Base-by-base conservation (phyloP, 2,888 invertebrate genomes). In the Tubulanus polymorphus region DNA sequence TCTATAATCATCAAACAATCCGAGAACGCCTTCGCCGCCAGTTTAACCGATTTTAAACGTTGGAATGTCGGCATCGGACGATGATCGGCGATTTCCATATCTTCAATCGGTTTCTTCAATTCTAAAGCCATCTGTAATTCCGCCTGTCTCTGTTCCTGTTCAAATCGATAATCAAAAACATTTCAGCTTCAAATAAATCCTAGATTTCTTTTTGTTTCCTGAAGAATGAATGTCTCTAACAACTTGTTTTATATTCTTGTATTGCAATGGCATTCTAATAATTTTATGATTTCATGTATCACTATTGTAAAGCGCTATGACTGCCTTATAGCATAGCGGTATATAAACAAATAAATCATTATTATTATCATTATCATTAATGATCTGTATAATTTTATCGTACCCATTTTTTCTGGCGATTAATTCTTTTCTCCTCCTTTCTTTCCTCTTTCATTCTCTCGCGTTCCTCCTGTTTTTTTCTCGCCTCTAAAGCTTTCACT, bases 1-100 rank as follows among this genome's bases (percentile, higher is more conserved):
- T 97, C 96, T 73, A 90, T 90, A n/a, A 93, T 89, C 88, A 96
- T 95, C 25, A 97, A 82, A 45, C 90, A 83, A 79, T 96, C 91
- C 0, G 91, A 89, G 82, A 94, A 91, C 0, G 94, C 93, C 73
- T 90, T 87, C 0, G 93, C 93, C 1, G 90, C 84, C 51, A 97
- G 81, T 72, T 87, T 86, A 54, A 91, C 82, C 1, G 90, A 90
- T 0, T 88, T 86, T 65, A 96, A 86, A 63, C 93, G 83, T 54
- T 87, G 85, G 53, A 90, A 81, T 2, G 76, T 77, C 3, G 83
- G 82, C 50, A 84, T 63, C 2, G 73, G 70, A 74, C 79, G 70
- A 20, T 59, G 57, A 76, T 84, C 84, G 56, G 86, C 84, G 18
- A 95, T 81, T 65, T 92, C 89, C 71, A 93, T 88, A 77, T 95